phyloP scores from a whole-genome alignment of 2,113 vertebrate species.

The Cyrtonyx montezumae region DNA sequence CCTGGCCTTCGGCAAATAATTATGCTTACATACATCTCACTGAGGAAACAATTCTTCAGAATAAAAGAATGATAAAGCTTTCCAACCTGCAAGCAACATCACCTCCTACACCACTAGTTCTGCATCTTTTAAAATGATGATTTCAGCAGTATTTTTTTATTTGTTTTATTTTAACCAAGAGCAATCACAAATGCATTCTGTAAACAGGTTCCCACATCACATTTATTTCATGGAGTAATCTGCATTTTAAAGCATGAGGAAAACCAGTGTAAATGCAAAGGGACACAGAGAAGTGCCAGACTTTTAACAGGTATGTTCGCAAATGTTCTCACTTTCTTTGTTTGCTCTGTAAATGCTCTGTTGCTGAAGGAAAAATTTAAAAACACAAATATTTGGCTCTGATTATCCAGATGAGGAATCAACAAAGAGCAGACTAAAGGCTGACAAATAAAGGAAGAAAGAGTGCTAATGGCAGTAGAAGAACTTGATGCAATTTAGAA shows the following conservation, averaged over 20 bases:
- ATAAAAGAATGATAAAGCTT: not conserved
- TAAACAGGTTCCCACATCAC: not conserved
- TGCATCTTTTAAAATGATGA: not conserved
- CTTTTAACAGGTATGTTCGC: not conserved
- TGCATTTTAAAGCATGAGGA: conserved; percentile 13
- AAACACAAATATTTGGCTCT: not conserved
- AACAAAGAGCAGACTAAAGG: not conserved
- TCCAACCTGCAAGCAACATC: not conserved
- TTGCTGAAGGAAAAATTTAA: not conserved
- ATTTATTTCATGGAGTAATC: not conserved
- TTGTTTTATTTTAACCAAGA: not conserved
- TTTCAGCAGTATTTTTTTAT: not conserved
- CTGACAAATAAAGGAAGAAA: not conserved
- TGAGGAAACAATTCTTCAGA: not conserved
- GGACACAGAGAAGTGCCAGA: not conserved
- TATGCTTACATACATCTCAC: not conserved
- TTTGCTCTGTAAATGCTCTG: not conserved
- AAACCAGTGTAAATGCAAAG: not conserved
- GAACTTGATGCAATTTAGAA: conserved; percentile 29
- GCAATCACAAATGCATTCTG: not conserved
- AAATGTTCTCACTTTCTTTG: not conserved
- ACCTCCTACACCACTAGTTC: not conserved
- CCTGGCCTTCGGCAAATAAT: not conserved
- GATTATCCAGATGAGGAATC: not conserved
- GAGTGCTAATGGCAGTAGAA: not conserved